Percentiles rank a stretch among this genome's conserved stretches.
These are phyloP conservation scores for Oegoconia quadripuncta DNA, from an alignment of 2,888 invertebrate species.

Conservation along the genomic window DNA sequence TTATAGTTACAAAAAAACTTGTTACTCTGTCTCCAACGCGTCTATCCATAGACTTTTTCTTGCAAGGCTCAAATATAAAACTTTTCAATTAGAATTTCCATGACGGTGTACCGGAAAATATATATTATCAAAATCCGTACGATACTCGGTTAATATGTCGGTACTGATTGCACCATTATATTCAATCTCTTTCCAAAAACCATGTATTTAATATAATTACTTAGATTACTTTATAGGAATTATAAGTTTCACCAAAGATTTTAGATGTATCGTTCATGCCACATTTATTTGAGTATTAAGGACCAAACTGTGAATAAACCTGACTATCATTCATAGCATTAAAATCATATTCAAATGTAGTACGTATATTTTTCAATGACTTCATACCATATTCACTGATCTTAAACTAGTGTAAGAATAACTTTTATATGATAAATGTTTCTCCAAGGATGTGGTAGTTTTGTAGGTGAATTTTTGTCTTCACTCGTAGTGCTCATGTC, in stretches of 20 bases:
- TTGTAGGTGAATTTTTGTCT: conserved; percentile 8
- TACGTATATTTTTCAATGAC: conserved; percentile 20
- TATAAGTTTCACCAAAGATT: conserved; percentile 8
- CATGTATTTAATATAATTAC: too few relatives aligned
- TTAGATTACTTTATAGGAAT: too few relatives aligned
- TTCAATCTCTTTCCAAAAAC: too few relatives aligned
- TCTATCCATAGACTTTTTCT: too few relatives aligned
- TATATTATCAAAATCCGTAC: too few relatives aligned
- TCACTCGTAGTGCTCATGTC: conserved; percentile 8
- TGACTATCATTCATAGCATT: conserved; percentile 57
- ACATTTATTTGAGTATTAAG: conserved; percentile 52
- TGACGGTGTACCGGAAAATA: too few relatives aligned
- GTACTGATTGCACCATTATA: too few relatives aligned
- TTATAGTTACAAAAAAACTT: too few relatives aligned
- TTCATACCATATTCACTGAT: conserved; percentile 6
- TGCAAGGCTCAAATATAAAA: too few relatives aligned
- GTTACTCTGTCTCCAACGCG: too few relatives aligned
- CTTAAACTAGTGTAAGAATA: conserved; percentile 10
- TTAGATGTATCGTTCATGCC: conserved; percentile 1
- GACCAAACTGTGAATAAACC: conserved; percentile 60
- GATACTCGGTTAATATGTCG: too few relatives aligned
- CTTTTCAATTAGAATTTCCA: too few relatives aligned
- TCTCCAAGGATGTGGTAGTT: conserved; percentile 9
- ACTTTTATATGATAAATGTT: conserved; percentile 9
- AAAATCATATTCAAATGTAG: conserved; percentile 28